Evolutionary conservation across 1,140 invertebrate species (phyloP).

Genomic region (Dendroctonus ponderosae): DNA sequence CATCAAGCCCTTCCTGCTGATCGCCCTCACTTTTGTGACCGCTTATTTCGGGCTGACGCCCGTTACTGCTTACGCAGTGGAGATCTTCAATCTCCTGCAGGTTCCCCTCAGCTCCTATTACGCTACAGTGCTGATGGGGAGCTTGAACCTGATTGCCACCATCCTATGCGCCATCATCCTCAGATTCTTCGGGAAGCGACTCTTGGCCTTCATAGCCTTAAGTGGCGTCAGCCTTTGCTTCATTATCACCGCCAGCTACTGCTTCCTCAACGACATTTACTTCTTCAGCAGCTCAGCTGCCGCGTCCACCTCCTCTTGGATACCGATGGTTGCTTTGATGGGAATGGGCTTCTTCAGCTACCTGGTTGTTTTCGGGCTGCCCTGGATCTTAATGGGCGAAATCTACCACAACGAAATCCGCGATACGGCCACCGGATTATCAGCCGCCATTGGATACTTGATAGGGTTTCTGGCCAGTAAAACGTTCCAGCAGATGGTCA

Average conservation of each 20-base stretch:
- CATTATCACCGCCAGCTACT: conserved; percentile 58
- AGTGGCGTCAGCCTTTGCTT: conserved; percentile 62
- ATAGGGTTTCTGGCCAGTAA: conserved; percentile 71
- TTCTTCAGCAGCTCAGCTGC: background rate
- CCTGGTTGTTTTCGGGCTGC: conserved; percentile 65
- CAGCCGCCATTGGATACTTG: conserved; percentile 68
- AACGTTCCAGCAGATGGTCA: conserved; percentile 63
- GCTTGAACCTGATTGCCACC: conserved; percentile 65
- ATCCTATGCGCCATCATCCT: conserved; percentile 63
- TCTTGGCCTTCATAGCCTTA: conserved; percentile 65
- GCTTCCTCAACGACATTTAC: conserved; percentile 31
- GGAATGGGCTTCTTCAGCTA: conserved; percentile 66
- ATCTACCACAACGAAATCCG: conserved; percentile 64
- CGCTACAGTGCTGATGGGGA: conserved; percentile 67
- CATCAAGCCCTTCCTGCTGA: conserved; percentile 62
- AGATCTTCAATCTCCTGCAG: conserved; percentile 66
- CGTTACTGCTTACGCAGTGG: conserved; percentile 69
- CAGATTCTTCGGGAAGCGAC: conserved; percentile 68
- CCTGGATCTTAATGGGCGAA: conserved; percentile 75
- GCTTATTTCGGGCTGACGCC: conserved; percentile 65
- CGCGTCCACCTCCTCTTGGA: conserved; percentile 51
- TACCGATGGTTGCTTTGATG: conserved; percentile 65
- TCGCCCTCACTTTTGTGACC: conserved; percentile 65
- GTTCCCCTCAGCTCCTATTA: conserved; percentile 71
- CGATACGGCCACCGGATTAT: conserved; percentile 63